Conservation (phyloP, 92 coral and sea anemone genomes). For the Epizoanthus stellaris region DNA sequence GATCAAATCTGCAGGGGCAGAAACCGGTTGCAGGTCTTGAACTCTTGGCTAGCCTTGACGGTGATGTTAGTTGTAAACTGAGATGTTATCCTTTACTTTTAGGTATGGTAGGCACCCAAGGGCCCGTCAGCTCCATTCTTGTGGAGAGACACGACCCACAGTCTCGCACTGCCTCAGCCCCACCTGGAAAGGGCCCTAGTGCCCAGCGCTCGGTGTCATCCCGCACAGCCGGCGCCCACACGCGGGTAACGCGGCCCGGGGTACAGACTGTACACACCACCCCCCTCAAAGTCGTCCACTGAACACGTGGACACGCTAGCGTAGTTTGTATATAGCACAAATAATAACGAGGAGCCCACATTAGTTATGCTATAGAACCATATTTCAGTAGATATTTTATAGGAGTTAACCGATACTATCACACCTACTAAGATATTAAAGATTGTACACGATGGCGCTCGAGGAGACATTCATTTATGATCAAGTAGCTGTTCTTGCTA, state of each 20-base stretch:
- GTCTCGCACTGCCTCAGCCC: conserved; percentile 59
- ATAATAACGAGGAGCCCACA: too few species aligned
- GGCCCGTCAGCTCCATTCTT: conserved; percentile 94
- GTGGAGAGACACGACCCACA: conserved; percentile 89
- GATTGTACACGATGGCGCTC: too few species aligned
- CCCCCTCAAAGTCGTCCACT: conserved; percentile 97
- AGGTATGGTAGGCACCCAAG: conserved; percentile 90
- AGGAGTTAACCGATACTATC: too few species aligned
- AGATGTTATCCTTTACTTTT: background rate
- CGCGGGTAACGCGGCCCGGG: conserved; percentile 71
- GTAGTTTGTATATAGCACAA: too few species aligned
- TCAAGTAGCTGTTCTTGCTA: too few species aligned
- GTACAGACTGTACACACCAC: conserved; percentile 89
- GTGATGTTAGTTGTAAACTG: background rate
- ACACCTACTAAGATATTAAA: too few species aligned
- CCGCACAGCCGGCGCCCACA: conserved; percentile 51
- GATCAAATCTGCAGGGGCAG: conserved; percentile 81
- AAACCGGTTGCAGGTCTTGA: conserved; percentile 42
- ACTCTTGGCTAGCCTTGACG: too few species aligned
- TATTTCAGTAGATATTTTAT: too few species aligned
- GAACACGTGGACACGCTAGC: conserved; percentile 3
- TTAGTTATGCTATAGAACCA: too few species aligned
- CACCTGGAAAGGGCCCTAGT: conserved; percentile 61
- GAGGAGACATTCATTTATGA: too few species aligned
- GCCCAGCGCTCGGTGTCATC: conserved; percentile 66